Percentiles rank a stretch among this genome's conserved stretches.
Conservation (phyloP, 2,888 invertebrate species). For the Chromoteleia sp. region DNA sequence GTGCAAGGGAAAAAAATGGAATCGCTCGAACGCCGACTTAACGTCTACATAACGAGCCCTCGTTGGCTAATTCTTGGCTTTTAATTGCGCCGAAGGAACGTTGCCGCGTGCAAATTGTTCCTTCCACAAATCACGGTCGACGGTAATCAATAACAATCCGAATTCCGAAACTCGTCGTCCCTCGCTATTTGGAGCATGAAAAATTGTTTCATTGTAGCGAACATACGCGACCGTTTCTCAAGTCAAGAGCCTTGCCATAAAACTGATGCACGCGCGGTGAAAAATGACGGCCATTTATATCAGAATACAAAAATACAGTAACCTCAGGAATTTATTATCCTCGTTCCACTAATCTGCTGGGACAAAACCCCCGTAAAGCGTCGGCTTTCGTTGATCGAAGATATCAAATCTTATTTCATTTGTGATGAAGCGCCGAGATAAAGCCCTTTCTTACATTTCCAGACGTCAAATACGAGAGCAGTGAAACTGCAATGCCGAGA, state of each 20-base stretch:
- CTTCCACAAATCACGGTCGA: too few species aligned
- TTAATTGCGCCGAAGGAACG: not conserved
- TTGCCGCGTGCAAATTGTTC: too few species aligned
- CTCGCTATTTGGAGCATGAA: constrained; percentile 52
- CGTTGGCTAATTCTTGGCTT: not conserved
- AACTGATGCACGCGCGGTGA: constrained; percentile 57
- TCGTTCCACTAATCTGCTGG: constrained; percentile 56
- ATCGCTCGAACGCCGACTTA: constrained; percentile 1
- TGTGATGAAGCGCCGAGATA: constrained; percentile 59
- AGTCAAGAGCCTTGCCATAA: constrained; percentile 44
- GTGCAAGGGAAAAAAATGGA: constrained; percentile 4
- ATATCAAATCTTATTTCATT: constrained; percentile 66
- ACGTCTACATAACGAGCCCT: not conserved
- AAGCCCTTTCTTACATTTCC: constrained; percentile 56
- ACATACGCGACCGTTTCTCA: constrained; percentile 60
- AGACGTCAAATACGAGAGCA: constrained; percentile 53
- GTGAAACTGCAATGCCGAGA: constrained; percentile 42
- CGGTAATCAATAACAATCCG: constrained; percentile 50
- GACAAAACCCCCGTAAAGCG: constrained; percentile 49
- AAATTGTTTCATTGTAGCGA: constrained; percentile 60
- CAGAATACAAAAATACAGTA: constrained; percentile 57
- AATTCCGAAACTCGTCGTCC: constrained; percentile 25
- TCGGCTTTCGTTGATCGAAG: constrained; percentile 58
- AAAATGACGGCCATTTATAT: constrained; percentile 62
- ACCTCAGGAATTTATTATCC: constrained; percentile 56